Conservation (phyloP, 2,888 invertebrate genomes). For the Ennomos quercinarius region DNA sequence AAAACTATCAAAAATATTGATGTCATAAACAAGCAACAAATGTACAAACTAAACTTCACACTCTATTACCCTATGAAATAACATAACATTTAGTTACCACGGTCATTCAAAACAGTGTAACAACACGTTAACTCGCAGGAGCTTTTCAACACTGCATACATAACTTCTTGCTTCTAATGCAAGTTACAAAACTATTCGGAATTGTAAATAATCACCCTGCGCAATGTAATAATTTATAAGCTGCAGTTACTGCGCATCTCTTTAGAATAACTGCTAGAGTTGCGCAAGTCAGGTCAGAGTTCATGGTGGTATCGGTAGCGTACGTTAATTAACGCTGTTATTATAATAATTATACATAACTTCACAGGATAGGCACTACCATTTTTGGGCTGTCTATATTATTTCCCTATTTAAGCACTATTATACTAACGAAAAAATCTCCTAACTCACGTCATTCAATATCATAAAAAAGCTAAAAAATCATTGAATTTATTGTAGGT, state of each 20-base stretch:
- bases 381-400: no score
- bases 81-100: slow-evolving; percentile 1
- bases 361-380: no score
- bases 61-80: slow-evolving; percentile 15
- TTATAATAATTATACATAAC: not conserved
- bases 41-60: slow-evolving; percentile 13
- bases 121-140: slow-evolving; percentile 5
- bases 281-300: slow-evolving; percentile 35
- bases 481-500: no score
- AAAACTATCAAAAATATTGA: not conserved
- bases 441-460: no score
- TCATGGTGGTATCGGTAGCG: slow-evolving; percentile 25
- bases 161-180: slow-evolving; percentile 8
- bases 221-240: slow-evolving; percentile 28
- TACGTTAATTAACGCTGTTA: slow-evolving; percentile 18
- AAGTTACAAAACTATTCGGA: slow-evolving; percentile 17
- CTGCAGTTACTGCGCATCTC: slow-evolving; percentile 24
- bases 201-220: slow-evolving; percentile 17
- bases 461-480: no score
- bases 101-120: slow-evolving; percentile 4
- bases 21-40: slow-evolving; percentile 4
- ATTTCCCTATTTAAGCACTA: no score
- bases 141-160: slow-evolving; percentile 17
- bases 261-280: slow-evolving; percentile 7
- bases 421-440: no score